phyloP scores from a whole-genome alignment of 2,888 invertebrate species.

The Nasonovia ribisnigri region DNA sequence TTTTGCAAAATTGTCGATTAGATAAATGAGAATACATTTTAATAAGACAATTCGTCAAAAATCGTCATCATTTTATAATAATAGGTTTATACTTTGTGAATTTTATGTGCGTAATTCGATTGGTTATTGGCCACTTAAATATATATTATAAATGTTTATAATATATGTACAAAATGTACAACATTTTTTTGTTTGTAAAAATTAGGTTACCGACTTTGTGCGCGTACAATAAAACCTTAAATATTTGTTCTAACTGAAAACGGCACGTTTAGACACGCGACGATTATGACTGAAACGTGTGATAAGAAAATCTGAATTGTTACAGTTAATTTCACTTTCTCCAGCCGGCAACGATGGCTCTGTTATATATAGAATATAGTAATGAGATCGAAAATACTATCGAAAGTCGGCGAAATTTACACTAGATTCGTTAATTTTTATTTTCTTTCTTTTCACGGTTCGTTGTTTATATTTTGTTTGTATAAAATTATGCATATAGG shows the following conservation, averaged over 20 bases:
- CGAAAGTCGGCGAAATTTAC: slow-evolving; percentile 2
- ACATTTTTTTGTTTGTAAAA: background rate
- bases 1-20: no score
- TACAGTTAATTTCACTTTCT: slow-evolving; percentile 31
- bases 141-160: background rate
- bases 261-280: background rate
- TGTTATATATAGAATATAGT: background rate
- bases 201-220: background rate
- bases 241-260: background rate
- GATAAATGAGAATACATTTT: no score
- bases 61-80: no score
- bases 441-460: background rate
- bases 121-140: no score
- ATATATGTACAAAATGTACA: background rate
- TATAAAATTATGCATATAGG: background rate
- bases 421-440: background rate
- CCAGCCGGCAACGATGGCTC: background rate
- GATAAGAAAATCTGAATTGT: background rate
- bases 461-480: background rate
- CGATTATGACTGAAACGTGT: background rate
- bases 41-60: no score
- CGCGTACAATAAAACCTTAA: background rate
- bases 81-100: no score
- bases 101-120: no score
- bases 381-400: background rate